Conservation (phyloP, 1,140 invertebrate genomes). For the Drosophila takahashii region DNA sequence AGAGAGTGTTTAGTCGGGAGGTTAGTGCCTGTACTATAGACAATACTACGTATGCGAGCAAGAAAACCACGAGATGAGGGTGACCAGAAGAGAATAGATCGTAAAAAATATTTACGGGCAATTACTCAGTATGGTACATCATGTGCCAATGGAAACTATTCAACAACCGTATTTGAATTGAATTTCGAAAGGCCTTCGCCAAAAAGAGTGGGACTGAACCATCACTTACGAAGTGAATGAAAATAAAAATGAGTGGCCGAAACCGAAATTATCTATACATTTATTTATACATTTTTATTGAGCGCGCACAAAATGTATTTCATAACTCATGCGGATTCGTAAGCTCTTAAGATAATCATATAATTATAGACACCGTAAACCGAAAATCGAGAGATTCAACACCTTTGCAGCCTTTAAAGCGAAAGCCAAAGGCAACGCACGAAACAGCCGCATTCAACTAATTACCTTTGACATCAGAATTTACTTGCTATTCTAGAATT, state of each 20-base stretch:
- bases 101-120: conserved; percentile 37
- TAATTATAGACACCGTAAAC: conserved; percentile 14
- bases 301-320: conserved; percentile 33
- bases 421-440: conserved; percentile 3
- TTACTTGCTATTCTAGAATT: conserved; percentile 49
- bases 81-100: conserved; percentile 9
- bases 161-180: not conserved
- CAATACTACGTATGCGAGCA: too few species aligned
- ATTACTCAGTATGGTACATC: conserved; percentile 7
- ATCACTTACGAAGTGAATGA: conserved; percentile 5
- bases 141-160: conserved; percentile 25
- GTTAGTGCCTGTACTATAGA: not conserved
- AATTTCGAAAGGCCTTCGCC: not conserved
- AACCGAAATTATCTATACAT: conserved; percentile 25
- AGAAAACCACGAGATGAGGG: not conserved
- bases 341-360: not conserved
- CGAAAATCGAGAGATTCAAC: not conserved
- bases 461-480: conserved; percentile 41
- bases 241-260: conserved; percentile 31
- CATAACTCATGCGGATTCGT: conserved; percentile 12
- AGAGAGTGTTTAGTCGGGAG: not conserved
- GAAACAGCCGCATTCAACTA: conserved; percentile 6
- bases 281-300: conserved; percentile 56
- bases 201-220: not conserved
- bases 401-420: not conserved